phyloP scores from a whole-genome alignment of 1,140 invertebrate species.

The Ceratosolen solmsi region DNA sequence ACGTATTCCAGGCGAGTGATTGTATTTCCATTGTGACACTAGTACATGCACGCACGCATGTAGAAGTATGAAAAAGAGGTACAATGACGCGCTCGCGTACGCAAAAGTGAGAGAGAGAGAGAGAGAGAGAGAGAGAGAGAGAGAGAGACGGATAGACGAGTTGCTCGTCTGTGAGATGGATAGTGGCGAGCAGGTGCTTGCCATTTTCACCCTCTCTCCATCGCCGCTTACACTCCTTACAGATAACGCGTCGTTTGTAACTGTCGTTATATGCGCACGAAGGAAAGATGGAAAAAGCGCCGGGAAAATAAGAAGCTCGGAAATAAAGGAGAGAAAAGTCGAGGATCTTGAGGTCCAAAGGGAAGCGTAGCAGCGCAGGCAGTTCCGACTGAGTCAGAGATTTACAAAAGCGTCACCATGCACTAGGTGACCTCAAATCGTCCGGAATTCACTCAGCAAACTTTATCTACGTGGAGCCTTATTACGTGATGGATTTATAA shows the following conservation, averaged over 20 bases:
- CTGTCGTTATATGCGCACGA: conserved; percentile 60
- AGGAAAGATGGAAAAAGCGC: conserved; percentile 55
- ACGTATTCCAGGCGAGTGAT: too few species aligned
- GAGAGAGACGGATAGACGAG: too few species aligned
- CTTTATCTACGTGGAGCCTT: too few species aligned
- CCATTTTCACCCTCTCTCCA: conserved; percentile 64
- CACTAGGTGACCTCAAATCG: neutral
- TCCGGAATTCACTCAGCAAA: conserved; percentile 8
- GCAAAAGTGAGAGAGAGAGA: too few species aligned
- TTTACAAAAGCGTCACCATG: too few species aligned
- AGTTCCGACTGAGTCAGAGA: neutral
- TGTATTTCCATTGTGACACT: too few species aligned
- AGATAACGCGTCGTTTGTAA: conserved; percentile 71
- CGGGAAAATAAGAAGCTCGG: too few species aligned
- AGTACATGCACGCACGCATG: too few species aligned
- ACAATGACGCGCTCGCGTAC: too few species aligned
- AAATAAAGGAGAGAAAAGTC: conserved; percentile 42
- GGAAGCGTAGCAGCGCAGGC: neutral
- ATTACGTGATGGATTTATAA: too few species aligned
- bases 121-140: too few species aligned
- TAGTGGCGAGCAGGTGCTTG: conserved; percentile 64
- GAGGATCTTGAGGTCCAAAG: conserved; percentile 8
- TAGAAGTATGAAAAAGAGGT: too few species aligned
- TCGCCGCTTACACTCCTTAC: conserved; percentile 63
- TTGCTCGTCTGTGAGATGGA: conserved; percentile 39